phyloP scores from a whole-genome alignment of 1,140 invertebrate genomes.

The Pseudomyrmex pallidus region DNA sequence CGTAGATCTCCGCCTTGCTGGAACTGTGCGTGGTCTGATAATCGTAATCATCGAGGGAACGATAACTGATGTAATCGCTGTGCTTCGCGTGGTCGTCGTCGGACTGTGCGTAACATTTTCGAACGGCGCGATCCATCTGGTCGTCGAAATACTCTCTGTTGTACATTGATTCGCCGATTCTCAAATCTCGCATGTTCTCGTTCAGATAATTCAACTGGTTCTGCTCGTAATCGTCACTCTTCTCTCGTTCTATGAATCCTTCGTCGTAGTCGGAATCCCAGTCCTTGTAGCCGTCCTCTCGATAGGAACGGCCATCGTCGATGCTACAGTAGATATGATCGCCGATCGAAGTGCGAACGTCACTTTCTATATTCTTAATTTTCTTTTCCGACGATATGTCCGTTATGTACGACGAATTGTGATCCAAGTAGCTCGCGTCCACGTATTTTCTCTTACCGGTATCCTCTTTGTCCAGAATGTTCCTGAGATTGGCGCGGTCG shows the following conservation, averaged over 20 bases:
- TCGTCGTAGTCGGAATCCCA: constrained; percentile 71
- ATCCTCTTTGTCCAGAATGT: constrained; percentile 69
- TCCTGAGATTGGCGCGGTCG: constrained; percentile 44
- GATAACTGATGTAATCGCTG: constrained; percentile 68
- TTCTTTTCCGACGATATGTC: constrained; percentile 53
- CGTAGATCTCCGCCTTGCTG: constrained; percentile 53
- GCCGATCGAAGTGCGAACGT: constrained; percentile 71
- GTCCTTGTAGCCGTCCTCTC: constrained; percentile 64
- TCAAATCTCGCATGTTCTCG: constrained; percentile 5
- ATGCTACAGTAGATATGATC: constrained; percentile 83
- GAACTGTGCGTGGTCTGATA: constrained; percentile 56
- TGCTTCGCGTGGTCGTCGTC: constrained; percentile 62
- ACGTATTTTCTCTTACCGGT: constrained; percentile 74
- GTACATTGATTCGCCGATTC: constrained; percentile 31
- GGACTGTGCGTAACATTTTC: constrained; percentile 63
- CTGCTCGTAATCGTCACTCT: constrained; percentile 59
- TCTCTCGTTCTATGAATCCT: constrained; percentile 62
- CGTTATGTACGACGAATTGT: constrained; percentile 50
- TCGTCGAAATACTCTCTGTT: constrained; percentile 56
- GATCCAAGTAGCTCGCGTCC: constrained; percentile 70
- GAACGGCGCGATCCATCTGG: constrained; percentile 34
- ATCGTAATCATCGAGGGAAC: constrained; percentile 73
- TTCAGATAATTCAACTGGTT: constrained; percentile 38
- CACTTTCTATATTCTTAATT: constrained; percentile 64
- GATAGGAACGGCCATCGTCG: constrained; percentile 77